Evolutionary conservation across 1,140 invertebrate species (phyloP).

Genomic region (Agraylea sexmaculata): DNA sequence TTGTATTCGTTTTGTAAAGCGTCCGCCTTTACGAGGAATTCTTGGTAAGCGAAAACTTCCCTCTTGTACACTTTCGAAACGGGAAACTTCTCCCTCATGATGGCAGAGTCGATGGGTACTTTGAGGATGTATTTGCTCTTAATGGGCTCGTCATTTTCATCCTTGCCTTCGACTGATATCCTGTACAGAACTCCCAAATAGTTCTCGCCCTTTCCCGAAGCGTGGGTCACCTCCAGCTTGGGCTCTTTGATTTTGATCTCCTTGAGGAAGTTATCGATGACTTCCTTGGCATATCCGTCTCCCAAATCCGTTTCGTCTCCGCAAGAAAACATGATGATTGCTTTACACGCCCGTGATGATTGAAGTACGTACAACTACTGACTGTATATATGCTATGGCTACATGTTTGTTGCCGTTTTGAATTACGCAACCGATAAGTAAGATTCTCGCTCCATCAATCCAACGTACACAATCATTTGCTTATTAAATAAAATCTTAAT

Average conservation of each 20-base stretch:
- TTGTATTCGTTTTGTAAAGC: slow-evolving; percentile 10
- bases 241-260: slow-evolving; percentile 7
- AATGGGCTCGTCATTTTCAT: slow-evolving; percentile 9
- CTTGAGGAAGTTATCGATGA: slow-evolving; percentile 9
- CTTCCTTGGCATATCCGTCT: slow-evolving; percentile 5
- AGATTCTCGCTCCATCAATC: too few species aligned
- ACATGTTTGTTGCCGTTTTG: too few species aligned
- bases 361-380: too few species aligned
- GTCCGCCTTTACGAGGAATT: slow-evolving; percentile 8
- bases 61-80: slow-evolving; percentile 9
- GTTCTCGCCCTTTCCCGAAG: slow-evolving; percentile 28
- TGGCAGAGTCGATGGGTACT: slow-evolving; percentile 6
- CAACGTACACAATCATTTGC: too few species aligned
- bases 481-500: too few species aligned
- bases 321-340: not conserved
- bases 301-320: slow-evolving; percentile 7
- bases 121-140: slow-evolving; percentile 14
- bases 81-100: slow-evolving; percentile 15
- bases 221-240: slow-evolving; percentile 1
- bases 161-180: slow-evolving; percentile 12
- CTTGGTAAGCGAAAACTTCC: slow-evolving; percentile 14
- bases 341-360: too few species aligned
- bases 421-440: too few species aligned
- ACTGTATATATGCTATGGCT: too few species aligned
- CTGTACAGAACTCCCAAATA: slow-evolving; percentile 29